Evolutionary conservation across 2,888 invertebrate species (phyloP).

Genomic region (Aquatica leii): DNA sequence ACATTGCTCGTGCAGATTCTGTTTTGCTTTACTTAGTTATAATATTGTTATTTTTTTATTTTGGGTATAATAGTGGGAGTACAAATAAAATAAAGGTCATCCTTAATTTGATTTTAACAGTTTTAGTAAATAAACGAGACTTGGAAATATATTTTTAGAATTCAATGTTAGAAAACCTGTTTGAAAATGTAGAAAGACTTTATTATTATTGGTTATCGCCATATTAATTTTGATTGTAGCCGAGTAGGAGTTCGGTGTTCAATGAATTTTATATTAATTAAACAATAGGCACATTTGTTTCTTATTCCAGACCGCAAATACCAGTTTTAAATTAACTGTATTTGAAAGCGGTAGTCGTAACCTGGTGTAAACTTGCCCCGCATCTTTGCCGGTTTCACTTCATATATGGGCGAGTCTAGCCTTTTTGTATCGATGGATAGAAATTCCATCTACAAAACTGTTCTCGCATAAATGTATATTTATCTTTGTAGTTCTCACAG

Average conservation of each 20-base stretch:
- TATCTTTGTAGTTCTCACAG: conserved; percentile 1
- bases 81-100: too few species aligned
- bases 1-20: too few species aligned
- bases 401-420: conserved; percentile 52
- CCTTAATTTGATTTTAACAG: too few species aligned
- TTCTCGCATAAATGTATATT: conserved; percentile 8
- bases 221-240: too few species aligned
- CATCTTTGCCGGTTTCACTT: conserved; percentile 57
- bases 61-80: too few species aligned
- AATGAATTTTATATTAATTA: too few species aligned
- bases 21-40: too few species aligned
- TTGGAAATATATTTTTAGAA: conserved; percentile 5
- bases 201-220: too few species aligned
- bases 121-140: not conserved
- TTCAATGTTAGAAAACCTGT: not conserved
- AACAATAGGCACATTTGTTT: conserved; percentile 2
- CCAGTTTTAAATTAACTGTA: conserved; percentile 49
- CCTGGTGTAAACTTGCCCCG: conserved; percentile 44
- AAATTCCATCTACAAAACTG: conserved; percentile 46
- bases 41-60: too few species aligned
- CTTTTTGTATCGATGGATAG: conserved; percentile 43
- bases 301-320: not conserved
- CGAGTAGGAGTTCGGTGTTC: too few species aligned
- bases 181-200: not conserved
- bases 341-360: conserved; percentile 49